phyloP scores from a whole-genome alignment of 2,797 vertebrate genomes.

The Hemibagrus guttatus region DNA sequence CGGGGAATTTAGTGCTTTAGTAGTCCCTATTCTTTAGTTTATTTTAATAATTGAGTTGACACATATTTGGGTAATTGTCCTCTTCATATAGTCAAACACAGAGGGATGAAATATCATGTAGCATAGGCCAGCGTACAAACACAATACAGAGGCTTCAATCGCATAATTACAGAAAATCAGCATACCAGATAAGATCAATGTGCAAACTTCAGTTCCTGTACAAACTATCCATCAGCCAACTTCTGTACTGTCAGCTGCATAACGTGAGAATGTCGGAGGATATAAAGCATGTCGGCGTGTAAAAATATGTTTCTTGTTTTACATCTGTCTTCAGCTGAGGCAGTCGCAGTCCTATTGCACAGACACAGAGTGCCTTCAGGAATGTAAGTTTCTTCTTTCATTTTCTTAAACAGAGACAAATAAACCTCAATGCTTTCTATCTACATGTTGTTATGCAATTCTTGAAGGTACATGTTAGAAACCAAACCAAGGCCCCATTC shows the following conservation, averaged over 20 bases:
- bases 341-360: slow-evolving; percentile 93
- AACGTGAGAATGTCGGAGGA: not conserved
- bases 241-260: not conserved
- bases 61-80: not conserved
- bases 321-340: slow-evolving; percentile 82
- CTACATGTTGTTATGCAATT: no score
- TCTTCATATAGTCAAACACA: not conserved
- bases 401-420: not conserved
- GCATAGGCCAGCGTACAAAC: not conserved
- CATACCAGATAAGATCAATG: not conserved
- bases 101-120: not conserved
- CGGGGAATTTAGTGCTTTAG: not conserved
- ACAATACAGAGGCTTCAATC: not conserved
- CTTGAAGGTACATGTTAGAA: not conserved
- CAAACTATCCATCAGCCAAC: not conserved
- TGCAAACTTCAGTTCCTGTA: not conserved
- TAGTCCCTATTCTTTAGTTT: no score
- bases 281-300: not conserved
- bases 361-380: slow-evolving; percentile 77
- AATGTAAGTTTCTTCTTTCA: slow-evolving; percentile 66
- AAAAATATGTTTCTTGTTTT: not conserved
- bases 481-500: not conserved
- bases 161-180: not conserved
- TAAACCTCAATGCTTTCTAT: not conserved
- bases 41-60: not conserved